phyloP scores from a whole-genome alignment of 2,797 vertebrate genomes.

The Benthosema pterotum region DNA sequence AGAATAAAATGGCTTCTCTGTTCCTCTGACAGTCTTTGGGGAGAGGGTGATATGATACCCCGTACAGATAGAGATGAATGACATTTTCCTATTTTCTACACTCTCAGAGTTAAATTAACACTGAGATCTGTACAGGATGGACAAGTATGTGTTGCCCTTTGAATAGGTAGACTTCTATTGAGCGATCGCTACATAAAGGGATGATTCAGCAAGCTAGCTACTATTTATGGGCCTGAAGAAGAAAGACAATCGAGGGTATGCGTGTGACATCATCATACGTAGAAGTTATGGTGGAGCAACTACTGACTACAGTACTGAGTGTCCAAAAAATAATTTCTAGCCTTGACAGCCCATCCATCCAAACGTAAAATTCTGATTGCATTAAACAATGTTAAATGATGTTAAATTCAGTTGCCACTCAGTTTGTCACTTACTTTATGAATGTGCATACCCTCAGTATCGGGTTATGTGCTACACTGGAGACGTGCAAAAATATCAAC shows the following conservation, averaged over 20 bases:
- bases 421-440: no score
- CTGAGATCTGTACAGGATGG: background rate
- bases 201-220: background rate
- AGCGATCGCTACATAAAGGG: background rate
- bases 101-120: no score
- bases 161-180: background rate
- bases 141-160: background rate
- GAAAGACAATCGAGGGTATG: conserved; percentile 21
- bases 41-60: conserved; percentile 18
- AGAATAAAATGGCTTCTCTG: conserved; percentile 29
- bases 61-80: conserved; percentile 32
- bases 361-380: no score
- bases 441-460: no score
- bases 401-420: no score
- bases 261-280: background rate
- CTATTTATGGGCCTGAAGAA: background rate
- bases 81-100: background rate
- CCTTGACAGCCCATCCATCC: no score
- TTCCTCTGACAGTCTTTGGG: conserved; percentile 33
- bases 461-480: background rate
- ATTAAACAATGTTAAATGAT: no score
- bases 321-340: no score
- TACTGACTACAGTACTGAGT: no score
- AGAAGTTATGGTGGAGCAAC: no score
- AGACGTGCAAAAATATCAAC: conserved; percentile 52